Evolutionary conservation across 2,888 invertebrate genomes (phyloP).

Genomic region (Thereva unica): DNA sequence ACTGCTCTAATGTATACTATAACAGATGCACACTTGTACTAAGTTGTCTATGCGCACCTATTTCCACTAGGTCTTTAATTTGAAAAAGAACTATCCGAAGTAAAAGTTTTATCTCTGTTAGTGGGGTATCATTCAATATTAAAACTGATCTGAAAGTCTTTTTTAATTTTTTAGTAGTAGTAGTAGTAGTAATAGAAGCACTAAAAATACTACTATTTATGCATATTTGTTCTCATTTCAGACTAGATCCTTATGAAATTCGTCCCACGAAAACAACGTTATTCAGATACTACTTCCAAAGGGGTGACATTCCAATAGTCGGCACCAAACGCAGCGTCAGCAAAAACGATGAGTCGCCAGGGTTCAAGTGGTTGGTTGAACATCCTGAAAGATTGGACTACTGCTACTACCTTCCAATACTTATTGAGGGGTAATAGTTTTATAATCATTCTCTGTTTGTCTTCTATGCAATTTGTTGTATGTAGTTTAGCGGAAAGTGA

Average conservation of each 20-base stretch:
- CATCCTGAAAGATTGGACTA: conserved; percentile 70
- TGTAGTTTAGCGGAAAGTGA: conserved; percentile 70
- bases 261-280: conserved; percentile 51
- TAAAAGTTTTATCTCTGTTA: too few relatives aligned
- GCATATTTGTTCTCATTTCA: conserved; percentile 37
- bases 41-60: too few relatives aligned
- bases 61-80: too few relatives aligned
- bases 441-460: not conserved
- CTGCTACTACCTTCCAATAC: conserved; percentile 90
- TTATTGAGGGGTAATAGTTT: conserved; percentile 75
- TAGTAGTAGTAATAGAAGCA: too few relatives aligned
- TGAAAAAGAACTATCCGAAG: too few relatives aligned
- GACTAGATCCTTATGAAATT: conserved; percentile 50
- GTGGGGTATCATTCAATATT: too few relatives aligned
- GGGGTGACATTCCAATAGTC: conserved; percentile 56
- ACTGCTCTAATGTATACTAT: too few relatives aligned
- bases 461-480: conserved; percentile 39
- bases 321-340: conserved; percentile 46
- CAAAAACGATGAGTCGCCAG: conserved; percentile 41
- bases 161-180: too few relatives aligned
- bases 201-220: not conserved
- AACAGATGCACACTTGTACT: too few relatives aligned
- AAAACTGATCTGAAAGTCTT: too few relatives aligned
- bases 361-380: conserved; percentile 51
- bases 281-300: conserved; percentile 53